Conservation (phyloP, 1,140 invertebrate species). For the Drosophila mojavensis region DNA sequence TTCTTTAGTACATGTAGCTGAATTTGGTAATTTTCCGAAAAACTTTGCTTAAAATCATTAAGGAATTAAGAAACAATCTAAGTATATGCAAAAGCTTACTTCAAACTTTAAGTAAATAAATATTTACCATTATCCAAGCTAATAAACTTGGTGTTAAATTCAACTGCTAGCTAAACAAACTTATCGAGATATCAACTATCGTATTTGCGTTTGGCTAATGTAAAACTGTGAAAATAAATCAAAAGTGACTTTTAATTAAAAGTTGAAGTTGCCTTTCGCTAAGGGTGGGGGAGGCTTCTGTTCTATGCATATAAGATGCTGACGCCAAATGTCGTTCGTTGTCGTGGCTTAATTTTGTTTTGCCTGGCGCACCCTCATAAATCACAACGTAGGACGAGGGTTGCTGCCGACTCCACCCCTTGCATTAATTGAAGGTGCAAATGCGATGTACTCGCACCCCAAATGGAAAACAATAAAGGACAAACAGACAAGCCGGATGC, state of each 20-base stretch:
- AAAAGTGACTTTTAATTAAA: slow-evolving; percentile 83
- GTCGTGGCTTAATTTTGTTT: slow-evolving; percentile 79
- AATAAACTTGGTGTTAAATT: slow-evolving; percentile 26
- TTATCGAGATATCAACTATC: slow-evolving; percentile 24
- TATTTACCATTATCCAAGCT: background rate
- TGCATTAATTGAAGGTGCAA: slow-evolving; percentile 79
- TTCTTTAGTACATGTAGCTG: too few relatives aligned
- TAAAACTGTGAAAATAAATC: slow-evolving; percentile 72
- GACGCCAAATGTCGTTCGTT: slow-evolving; percentile 74
- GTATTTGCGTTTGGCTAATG: slow-evolving; percentile 54
- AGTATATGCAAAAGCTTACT: too few relatives aligned
- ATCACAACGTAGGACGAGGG: slow-evolving; percentile 71
- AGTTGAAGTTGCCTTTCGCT: slow-evolving; percentile 55
- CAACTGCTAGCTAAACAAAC: slow-evolving; percentile 6
- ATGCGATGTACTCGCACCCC: slow-evolving; percentile 75
- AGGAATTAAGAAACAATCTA: too few relatives aligned
- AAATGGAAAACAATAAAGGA: slow-evolving; percentile 55
- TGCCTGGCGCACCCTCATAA: slow-evolving; percentile 77
- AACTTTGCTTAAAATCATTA: too few relatives aligned
- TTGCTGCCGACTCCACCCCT: slow-evolving; percentile 34
- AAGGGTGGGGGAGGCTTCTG: slow-evolving; percentile 8
- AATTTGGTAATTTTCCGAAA: too few relatives aligned
- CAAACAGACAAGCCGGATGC: slow-evolving; percentile 51
- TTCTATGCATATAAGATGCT: slow-evolving; percentile 61
- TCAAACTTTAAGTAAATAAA: background rate